Evolutionary conservation across 2,113 vertebrate genomes (phyloP), one percentile per base, ranked within the genome.

Genomic region (Cathartes aura): DNA sequence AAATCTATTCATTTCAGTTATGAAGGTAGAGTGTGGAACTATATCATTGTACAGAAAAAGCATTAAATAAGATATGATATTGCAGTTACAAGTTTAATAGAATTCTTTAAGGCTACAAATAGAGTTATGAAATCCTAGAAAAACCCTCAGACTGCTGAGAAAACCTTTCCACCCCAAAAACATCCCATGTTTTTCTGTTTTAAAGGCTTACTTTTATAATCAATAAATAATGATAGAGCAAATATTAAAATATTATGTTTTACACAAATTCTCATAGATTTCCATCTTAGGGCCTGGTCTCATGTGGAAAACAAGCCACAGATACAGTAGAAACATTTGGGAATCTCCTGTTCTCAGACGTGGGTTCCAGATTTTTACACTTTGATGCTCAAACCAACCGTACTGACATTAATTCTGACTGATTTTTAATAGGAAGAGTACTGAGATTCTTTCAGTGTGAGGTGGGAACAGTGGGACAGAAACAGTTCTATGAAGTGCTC

Each of bases 51-150:
- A 93, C 58, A 80, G 34, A 87, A 96, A 93, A 83, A 72, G 4
- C 63, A 93, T 95, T 96, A 96, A 82, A 80, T 93, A n/a, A 38
- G 12, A 53, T 85, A 68, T 59, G 53, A 67, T 83, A 82, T 48
- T 88, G 72, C 4, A 85, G 50, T 82, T 81, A 79, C 68, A 84
- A 84, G 82, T 80, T 52, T 86, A 84, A 91, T 40, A 88, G 59
- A 72, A 75, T 81, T 94, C 64, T 94, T 85, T 93, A 89, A 17
- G 26, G 47, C 50, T 74, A 92, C 94, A 93, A 64, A 68, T 40
- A 64, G 32, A 47, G 9, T 56, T 38, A 30, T 32, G 32, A 79
- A 72, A 62, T 30, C 32, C 8, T 70, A 67, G 20, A 56, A 71
- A 24, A 82, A 30, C 3, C 6, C 10, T 58, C 17, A 50, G 47